These are phyloP conservation scores for Vandiemenella viatica DNA, from an alignment of 2,888 invertebrate genomes.

Conservation along the genomic window DNA sequence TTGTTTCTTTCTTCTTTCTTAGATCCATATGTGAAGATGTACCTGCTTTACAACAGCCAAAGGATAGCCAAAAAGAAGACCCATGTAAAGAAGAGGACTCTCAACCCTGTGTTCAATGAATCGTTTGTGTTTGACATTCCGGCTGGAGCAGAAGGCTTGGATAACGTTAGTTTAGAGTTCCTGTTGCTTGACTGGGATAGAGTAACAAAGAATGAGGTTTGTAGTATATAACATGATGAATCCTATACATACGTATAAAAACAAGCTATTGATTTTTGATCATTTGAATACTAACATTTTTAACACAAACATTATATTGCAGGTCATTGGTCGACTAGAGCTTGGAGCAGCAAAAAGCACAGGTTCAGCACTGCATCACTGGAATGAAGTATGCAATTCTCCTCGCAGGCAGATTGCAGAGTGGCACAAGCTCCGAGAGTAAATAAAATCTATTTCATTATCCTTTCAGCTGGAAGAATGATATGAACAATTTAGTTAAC, in stretches of 20 bases:
- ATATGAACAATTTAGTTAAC: too few relatives aligned
- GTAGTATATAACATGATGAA: conserved; percentile 10
- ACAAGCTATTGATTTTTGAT: background rate
- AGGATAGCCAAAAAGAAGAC: conserved; percentile 98
- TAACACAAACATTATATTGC: conserved; percentile 16
- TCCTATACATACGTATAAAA: background rate
- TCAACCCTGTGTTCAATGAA: conserved; percentile 98
- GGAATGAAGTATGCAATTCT: conserved; percentile 94
- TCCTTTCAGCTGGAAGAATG: background rate
- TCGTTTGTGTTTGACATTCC: conserved; percentile 97
- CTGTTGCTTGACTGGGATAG: conserved; percentile 92
- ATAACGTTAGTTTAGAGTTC: conserved; percentile 73
- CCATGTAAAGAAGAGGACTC: conserved; percentile 92
- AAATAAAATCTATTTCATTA: background rate
- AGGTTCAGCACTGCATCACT: conserved; percentile 80
- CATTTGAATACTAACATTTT: background rate
- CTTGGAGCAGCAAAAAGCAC: conserved; percentile 68
- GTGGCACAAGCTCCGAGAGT: conserved; percentile 96
- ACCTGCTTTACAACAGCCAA: conserved; percentile 91
- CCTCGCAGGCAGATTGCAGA: conserved; percentile 96
- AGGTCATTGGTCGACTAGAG: conserved; percentile 92
- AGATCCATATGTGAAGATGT: conserved; percentile 96
- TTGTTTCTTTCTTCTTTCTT: background rate
- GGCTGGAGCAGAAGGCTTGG: conserved; percentile 57
- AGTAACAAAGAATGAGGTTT: conserved; percentile 93